Percentiles rank a stretch among this genome's conserved stretches.
phyloP scores from a whole-genome alignment of 2,888 invertebrate species.

The Arctia plantaginis region DNA sequence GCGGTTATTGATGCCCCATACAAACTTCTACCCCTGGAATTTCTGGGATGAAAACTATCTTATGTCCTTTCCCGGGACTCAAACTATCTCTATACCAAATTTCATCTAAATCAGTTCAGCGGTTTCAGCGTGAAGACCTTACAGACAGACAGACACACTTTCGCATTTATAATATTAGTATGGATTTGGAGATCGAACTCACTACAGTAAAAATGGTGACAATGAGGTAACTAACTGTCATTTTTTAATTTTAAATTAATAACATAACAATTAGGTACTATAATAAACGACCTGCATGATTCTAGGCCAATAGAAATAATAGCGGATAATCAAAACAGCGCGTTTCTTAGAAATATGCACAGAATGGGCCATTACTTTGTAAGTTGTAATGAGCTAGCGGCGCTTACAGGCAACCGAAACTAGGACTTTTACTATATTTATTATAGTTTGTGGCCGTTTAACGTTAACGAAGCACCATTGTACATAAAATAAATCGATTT shows the following conservation, averaged over 20 bases:
- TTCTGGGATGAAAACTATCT: too few species aligned
- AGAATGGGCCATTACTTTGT: slow-evolving; percentile 19
- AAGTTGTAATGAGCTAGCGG: slow-evolving; percentile 36
- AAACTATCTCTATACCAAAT: too few species aligned
- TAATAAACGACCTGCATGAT: background rate
- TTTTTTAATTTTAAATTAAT: background rate
- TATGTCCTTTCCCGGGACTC: too few species aligned
- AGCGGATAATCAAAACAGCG: slow-evolving; percentile 22
- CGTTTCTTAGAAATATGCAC: slow-evolving; percentile 28
- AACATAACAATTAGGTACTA: background rate
- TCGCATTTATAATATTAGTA: too few species aligned
- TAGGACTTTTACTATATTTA: background rate
- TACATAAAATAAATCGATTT: background rate
- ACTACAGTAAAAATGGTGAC: too few species aligned
- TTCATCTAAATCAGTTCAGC: too few species aligned
- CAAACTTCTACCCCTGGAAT: too few species aligned
- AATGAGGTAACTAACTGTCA: too few species aligned
- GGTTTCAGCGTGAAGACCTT: too few species aligned
- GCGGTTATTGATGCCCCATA: too few species aligned
- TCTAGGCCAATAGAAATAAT: slow-evolving; percentile 14
- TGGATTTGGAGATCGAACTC: too few species aligned
- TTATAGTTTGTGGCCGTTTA: slow-evolving; percentile 1
- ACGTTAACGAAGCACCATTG: background rate
- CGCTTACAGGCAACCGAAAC: slow-evolving; percentile 12
- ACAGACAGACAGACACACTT: too few species aligned